A percentile compares a stretch with the other conserved stretches of the same genome.
Conservation (phyloP, 2,797 vertebrate species). For the Gymnocypris eckloni region DNA sequence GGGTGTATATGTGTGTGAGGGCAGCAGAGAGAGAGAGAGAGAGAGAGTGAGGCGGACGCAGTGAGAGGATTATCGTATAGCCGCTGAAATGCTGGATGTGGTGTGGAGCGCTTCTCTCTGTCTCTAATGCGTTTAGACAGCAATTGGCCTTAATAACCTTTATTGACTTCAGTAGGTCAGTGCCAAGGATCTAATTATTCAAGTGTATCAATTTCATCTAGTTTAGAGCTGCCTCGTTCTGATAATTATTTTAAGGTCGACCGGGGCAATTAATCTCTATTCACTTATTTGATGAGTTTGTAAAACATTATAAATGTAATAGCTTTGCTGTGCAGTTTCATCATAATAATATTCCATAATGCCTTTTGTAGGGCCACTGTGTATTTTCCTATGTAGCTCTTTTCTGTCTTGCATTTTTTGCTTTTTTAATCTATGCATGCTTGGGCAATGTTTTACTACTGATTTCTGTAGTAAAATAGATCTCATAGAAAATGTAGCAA, state of each 20-base stretch:
- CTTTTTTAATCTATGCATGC: background rate
- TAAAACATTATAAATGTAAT: constrained; percentile 86
- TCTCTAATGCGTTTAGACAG: constrained; percentile 84
- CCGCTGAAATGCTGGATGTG: constrained; percentile 83
- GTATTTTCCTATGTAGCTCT: background rate
- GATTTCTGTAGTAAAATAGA: background rate
- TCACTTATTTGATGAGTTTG: constrained; percentile 88
- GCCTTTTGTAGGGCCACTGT: constrained; percentile 14
- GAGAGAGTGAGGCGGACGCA: constrained; percentile 80
- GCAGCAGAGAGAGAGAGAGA: constrained; percentile 73
- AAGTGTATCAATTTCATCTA: constrained; percentile 92
- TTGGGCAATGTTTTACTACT: background rate
- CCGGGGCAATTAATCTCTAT: constrained; percentile 86
- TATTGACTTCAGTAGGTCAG: constrained; percentile 88
- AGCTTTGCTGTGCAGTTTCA: constrained; percentile 73
- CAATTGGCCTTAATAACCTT: constrained; percentile 94
- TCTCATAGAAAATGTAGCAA: background rate
- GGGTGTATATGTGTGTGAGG: constrained; percentile 64
- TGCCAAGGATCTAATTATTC: constrained; percentile 94
- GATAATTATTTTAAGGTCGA: constrained; percentile 89
- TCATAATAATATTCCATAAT: constrained; percentile 72
- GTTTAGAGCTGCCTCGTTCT: constrained; percentile 86
- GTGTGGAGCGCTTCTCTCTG: constrained; percentile 68
- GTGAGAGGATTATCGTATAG: constrained; percentile 87
- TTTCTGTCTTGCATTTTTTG: background rate